Percentiles rank a stretch among this genome's conserved stretches.
These are phyloP conservation scores for Crenichthys baileyi DNA, from an alignment of 2,797 vertebrate species.

Conservation along the genomic window DNA sequence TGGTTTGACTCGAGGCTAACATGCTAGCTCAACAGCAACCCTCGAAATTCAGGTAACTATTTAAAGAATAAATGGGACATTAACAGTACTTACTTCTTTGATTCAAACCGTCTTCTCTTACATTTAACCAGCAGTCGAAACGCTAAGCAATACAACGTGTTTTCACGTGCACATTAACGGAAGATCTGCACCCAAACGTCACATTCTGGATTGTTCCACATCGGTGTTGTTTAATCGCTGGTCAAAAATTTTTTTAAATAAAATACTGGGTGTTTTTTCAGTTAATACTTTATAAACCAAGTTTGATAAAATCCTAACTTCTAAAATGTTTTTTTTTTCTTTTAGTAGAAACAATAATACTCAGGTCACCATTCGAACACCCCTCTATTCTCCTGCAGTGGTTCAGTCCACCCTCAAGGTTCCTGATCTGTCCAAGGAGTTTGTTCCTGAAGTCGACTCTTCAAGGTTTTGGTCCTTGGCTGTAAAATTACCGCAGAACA, in stretches of 20 bases:
- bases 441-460: not conserved
- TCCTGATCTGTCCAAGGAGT: not conserved
- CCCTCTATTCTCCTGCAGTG: slow-evolving; percentile 4
- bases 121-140: accelerated
- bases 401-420: slow-evolving; percentile 17
- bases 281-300: accelerated
- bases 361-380: not conserved
- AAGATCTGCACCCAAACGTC: slow-evolving; percentile 27
- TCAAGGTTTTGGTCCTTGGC: not conserved
- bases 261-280: not conserved
- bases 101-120: not conserved
- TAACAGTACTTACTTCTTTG: slow-evolving; percentile 28
- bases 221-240: not conserved
- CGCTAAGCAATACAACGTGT: slow-evolving; percentile 23
- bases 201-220: slow-evolving; percentile 39
- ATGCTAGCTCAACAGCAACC: not conserved
- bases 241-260: not conserved
- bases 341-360: not conserved
- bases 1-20: slow-evolving; percentile 1
- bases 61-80: not conserved
- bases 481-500: not conserved
- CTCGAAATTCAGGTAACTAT: not conserved
- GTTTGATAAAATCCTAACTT: not conserved
- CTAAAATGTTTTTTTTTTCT: not conserved
- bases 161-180: slow-evolving; percentile 38